Percentiles rank a stretch among this genome's conserved stretches.
Evolutionary conservation across 1,140 invertebrate genomes (phyloP).

Genomic region (Drosophila mayri): DNA sequence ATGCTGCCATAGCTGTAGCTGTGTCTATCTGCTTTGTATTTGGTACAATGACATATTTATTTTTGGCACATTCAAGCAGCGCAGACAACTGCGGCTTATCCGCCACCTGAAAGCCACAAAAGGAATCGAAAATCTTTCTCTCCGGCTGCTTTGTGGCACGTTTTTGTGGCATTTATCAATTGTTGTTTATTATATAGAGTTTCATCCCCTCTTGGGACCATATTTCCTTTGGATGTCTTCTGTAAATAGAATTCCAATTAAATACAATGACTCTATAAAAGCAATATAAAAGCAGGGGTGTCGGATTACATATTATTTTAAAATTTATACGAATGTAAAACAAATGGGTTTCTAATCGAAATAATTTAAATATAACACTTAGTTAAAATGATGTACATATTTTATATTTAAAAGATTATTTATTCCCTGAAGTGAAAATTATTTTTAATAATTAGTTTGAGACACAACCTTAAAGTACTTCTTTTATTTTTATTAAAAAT

Average conservation of each 20-base stretch:
- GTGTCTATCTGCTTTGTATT: conserved; percentile 42
- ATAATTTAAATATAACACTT: too few species aligned
- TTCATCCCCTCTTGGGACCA: conserved; percentile 1
- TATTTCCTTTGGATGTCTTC: neutral
- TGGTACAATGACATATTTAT: conserved; percentile 71
- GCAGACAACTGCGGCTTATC: conserved; percentile 58
- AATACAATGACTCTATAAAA: conserved; percentile 1
- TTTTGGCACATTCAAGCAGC: conserved; percentile 56
- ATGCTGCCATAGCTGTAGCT: neutral
- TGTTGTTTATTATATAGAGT: conserved; percentile 30
- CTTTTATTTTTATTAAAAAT: neutral
- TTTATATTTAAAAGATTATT: too few species aligned
- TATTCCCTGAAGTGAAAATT: too few species aligned
- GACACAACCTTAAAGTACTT: too few species aligned
- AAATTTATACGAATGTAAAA: neutral
- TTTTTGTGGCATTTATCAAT: conserved; percentile 51
- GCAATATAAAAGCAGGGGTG: neutral
- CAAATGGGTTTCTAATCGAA: neutral
- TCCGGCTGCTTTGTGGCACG: conserved; percentile 43
- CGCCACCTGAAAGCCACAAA: conserved; percentile 31
- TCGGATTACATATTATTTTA: too few species aligned
- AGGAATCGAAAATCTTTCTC: conserved; percentile 27
- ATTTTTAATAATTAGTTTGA: too few species aligned
- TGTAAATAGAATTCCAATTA: conserved; percentile 7
- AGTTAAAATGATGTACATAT: too few species aligned